These are phyloP conservation scores for Caiman crocodilus DNA, from an alignment of 2,797 vertebrate species.

Conservation along the genomic window DNA sequence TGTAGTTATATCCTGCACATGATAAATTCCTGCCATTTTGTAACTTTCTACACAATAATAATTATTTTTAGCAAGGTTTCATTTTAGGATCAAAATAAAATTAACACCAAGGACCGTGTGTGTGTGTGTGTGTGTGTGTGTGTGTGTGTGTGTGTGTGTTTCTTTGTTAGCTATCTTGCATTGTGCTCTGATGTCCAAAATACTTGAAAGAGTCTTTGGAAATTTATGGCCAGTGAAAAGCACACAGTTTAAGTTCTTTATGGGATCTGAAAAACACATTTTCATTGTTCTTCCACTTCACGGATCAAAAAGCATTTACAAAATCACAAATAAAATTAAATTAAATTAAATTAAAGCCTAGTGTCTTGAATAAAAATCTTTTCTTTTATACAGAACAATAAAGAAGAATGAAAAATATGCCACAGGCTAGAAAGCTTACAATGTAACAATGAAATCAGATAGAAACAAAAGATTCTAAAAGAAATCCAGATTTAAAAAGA, in stretches of 20 bases:
- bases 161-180: slow-evolving; percentile 13
- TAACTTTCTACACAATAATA: background rate
- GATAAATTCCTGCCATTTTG: background rate
- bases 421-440: slow-evolving; percentile 81
- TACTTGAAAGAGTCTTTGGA: slow-evolving; percentile 47
- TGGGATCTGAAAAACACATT: slow-evolving; percentile 73
- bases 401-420: slow-evolving; percentile 73
- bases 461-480: slow-evolving; percentile 68
- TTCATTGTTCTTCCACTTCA: slow-evolving; percentile 83
- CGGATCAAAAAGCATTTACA: slow-evolving; percentile 84
- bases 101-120: background rate
- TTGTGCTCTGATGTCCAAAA: slow-evolving; percentile 28
- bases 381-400: slow-evolving; percentile 78
- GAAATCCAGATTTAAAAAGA: slow-evolving; percentile 57
- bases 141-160: slow-evolving; percentile 22
- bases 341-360: slow-evolving; percentile 72
- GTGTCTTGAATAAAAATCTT: slow-evolving; percentile 81
- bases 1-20: background rate
- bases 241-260: slow-evolving; percentile 77
- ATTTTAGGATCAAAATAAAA: slow-evolving; percentile 28
- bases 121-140: background rate
- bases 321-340: slow-evolving; percentile 74
- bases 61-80: slow-evolving; percentile 19
- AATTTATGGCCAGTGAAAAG: slow-evolving; percentile 74
- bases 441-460: slow-evolving; percentile 70